phyloP scores from a whole-genome alignment of 2,888 invertebrate species.

The Drosophila paramelanica region DNA sequence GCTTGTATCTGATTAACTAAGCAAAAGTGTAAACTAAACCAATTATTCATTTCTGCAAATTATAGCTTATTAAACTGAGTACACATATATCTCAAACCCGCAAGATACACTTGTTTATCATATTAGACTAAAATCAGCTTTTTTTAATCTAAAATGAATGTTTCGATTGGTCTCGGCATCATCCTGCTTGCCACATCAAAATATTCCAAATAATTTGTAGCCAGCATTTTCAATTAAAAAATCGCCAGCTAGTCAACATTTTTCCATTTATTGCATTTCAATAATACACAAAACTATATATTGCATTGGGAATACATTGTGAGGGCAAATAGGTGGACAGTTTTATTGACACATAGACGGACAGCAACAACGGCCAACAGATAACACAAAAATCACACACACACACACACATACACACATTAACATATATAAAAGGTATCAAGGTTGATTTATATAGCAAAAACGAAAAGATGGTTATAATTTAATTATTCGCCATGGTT shows the following conservation, averaged over 20 bases:
- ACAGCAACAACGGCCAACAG: constrained; percentile 45
- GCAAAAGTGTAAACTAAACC: no score
- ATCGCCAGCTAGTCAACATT: constrained; percentile 6
- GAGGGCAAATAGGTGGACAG: constrained; percentile 26
- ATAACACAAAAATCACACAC: constrained; percentile 37
- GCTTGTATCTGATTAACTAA: background rate
- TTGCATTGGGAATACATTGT: constrained; percentile 6
- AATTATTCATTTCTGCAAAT: no score
- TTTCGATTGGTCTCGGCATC: no score
- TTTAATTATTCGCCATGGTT: constrained; percentile 19
- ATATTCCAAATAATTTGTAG: constrained; percentile 4
- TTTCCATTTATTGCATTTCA: constrained; percentile 10
- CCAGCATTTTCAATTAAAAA: constrained; percentile 18
- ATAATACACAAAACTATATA: background rate
- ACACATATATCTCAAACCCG: no score
- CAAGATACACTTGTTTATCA: no score
- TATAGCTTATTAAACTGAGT: no score
- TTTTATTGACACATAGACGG: constrained; percentile 44
- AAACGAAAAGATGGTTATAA: constrained; percentile 22
- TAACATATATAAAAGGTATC: constrained; percentile 18
- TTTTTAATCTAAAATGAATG: no score
- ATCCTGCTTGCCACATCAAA: background rate
- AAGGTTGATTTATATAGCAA: constrained; percentile 45
- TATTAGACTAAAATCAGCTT: no score
- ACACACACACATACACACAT: constrained; percentile 12